A percentile compares a stretch with the other conserved stretches of the same genome.
These are phyloP conservation scores for Temnothorax nylanderi DNA, from an alignment of 1,140 invertebrate genomes.

Conservation along the genomic window DNA sequence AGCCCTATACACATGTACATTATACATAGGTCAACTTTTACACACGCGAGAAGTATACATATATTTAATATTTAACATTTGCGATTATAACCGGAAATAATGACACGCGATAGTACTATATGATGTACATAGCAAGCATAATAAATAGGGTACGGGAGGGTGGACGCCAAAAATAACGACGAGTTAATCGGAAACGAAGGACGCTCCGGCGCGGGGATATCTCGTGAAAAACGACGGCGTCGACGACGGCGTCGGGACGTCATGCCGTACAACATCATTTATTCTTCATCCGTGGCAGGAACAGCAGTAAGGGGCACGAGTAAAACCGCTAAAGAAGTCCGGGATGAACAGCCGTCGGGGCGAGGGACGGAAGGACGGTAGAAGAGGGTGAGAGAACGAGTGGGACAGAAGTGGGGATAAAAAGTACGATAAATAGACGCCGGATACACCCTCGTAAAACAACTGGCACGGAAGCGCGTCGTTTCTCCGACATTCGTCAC, in stretches of 20 bases:
- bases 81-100: neutral
- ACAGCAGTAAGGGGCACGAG: slow-evolving; percentile 18
- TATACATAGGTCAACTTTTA: neutral
- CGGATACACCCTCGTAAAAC: slow-evolving; percentile 69
- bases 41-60: neutral
- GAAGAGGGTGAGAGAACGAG: neutral
- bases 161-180: slow-evolving; percentile 24
- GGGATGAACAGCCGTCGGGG: neutral
- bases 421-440: slow-evolving; percentile 61
- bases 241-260: slow-evolving; percentile 15
- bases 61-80: neutral
- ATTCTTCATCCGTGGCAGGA: slow-evolving; percentile 49
- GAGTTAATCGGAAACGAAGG: slow-evolving; percentile 54
- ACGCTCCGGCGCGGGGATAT: slow-evolving; percentile 23
- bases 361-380: neutral
- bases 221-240: slow-evolving; percentile 54
- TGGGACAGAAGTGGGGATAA: slow-evolving; percentile 20
- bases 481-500: slow-evolving; percentile 60
- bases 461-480: slow-evolving; percentile 64
- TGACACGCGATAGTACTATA: neutral
- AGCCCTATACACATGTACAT: neutral
- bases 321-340: slow-evolving; percentile 33
- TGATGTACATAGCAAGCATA: neutral
- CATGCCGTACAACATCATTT: slow-evolving; percentile 52
- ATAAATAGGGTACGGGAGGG: neutral